phyloP scores from a whole-genome alignment of 2,113 vertebrate genomes.

The Clarias gariepinus region DNA sequence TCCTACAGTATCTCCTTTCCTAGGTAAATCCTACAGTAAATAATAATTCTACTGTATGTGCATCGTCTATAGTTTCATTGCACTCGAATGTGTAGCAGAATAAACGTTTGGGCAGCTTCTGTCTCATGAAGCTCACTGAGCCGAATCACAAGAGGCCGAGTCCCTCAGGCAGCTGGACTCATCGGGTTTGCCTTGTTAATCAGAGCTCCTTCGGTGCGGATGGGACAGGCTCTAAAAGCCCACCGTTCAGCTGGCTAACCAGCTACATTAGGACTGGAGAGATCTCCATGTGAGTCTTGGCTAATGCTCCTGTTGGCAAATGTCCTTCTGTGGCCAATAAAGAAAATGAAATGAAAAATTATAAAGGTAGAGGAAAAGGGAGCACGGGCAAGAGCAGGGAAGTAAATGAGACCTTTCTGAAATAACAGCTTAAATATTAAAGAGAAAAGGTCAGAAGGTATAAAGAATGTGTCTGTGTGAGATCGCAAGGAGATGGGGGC shows the following conservation, averaged over 20 bases:
- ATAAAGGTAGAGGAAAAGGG: too few species aligned
- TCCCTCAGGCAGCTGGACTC: constrained; percentile 15
- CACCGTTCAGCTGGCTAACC: constrained; percentile 25
- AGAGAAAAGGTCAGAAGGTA: constrained; percentile 2
- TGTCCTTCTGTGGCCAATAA: constrained; percentile 14
- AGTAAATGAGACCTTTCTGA: not conserved
- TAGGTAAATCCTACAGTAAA: not conserved
- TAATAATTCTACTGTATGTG: not conserved
- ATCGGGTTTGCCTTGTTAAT: constrained; percentile 11
- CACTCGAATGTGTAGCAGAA: not conserved
- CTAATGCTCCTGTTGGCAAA: constrained; percentile 7
- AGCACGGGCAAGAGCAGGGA: not conserved
- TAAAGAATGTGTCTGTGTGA: constrained; percentile 1
- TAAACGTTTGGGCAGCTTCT: not conserved
- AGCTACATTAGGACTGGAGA: not conserved
- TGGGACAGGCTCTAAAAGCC: constrained; percentile 32
- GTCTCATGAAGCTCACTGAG: not conserved
- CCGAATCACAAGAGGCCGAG: not conserved
- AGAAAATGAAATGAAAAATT: not conserved
- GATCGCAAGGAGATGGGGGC: not conserved
- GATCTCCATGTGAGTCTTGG: constrained; percentile 27
- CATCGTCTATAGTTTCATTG: too few species aligned
- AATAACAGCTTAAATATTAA: constrained; percentile 6
- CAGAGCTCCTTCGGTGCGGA: constrained; percentile 18
- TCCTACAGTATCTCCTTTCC: not conserved